These are phyloP conservation scores for Enteromius viviparus DNA, from an alignment of 2,797 vertebrate species.

Conservation along the genomic window DNA sequence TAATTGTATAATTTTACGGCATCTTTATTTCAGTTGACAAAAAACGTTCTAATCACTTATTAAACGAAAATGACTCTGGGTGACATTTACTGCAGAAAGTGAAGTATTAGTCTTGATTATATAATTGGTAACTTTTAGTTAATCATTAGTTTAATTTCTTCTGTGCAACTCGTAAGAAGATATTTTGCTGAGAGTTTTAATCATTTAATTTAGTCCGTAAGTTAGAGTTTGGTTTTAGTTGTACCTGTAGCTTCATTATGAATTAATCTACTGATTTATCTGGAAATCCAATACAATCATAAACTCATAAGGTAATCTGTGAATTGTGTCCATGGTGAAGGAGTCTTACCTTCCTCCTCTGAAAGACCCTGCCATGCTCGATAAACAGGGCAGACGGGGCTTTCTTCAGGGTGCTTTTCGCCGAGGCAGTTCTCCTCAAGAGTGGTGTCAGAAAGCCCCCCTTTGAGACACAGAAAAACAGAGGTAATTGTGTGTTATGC, in stretches of 20 bases:
- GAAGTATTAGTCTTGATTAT: neutral
- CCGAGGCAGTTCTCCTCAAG: conserved; percentile 78
- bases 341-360: conserved; percentile 76
- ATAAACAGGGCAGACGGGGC: conserved; percentile 70
- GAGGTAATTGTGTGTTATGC: neutral
- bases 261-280: neutral
- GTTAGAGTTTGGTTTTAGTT: neutral
- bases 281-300: conserved; percentile 1
- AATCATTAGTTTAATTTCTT: neutral
- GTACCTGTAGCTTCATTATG: neutral
- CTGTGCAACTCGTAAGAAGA: neutral
- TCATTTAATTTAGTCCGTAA: neutral
- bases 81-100: neutral
- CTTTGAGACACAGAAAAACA: conserved; percentile 56
- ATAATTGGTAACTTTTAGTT: neutral
- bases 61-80: neutral
- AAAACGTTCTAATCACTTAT: neutral
- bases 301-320: conserved; percentile 5
- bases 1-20: neutral
- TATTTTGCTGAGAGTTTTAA: neutral
- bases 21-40: neutral
- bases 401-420: conserved; percentile 74
- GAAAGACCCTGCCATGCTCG: conserved; percentile 76
- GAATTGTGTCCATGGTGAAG: neutral
- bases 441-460: conserved; percentile 78